Base-by-base conservation (phyloP, 2,888 invertebrate genomes). In the Anticlea derivata region DNA sequence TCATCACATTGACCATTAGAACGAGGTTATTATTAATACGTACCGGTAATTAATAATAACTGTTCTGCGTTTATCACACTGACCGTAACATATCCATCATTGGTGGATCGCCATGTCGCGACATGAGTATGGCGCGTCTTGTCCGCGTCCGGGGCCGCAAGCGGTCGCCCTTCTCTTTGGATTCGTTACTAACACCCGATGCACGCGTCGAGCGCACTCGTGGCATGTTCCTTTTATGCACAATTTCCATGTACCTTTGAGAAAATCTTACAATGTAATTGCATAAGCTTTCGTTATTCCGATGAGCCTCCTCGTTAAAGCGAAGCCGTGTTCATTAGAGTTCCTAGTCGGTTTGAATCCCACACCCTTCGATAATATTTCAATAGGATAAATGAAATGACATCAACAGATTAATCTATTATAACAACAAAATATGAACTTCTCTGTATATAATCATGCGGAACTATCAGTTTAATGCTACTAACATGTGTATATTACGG, bases 391-490 rank as follows among this genome's bases (percentile, higher is more conserved):
- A 40, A 47, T 48, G 77, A 73, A 77, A 73, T 78, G 74, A 74
- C 60, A 72, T 76, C 53, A 87, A 86, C 85, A 86, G 78, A 86
- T 83, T 87, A 86, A 82, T 82, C 83, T 85, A 86, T 80, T 81
- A 84, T 79, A 68, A 83, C 80, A 86, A 86, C 83, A 84, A 81
- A 86, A 86, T 82, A 84, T 78, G 80, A 86, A 82, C 53, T 51
- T 37, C 51, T 51, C 50, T 70, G 76, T 75, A 69, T 83, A 78
- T 52, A 47, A 77, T 76, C 70, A 67, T 68, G 69, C 65, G 75
- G 70, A 78, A 75, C 64, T 80, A 78, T 74, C 73, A 80, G 43
- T 38, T 35, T 37, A 37, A 52, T 43, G 47, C 73, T 78, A 78
- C 71, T 72, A 86, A 85, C 84, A 80, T 80, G 77, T 84, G 83